Conservation (phyloP, 2,797 vertebrate species). For the Chrysocyon brachyurus region DNA sequence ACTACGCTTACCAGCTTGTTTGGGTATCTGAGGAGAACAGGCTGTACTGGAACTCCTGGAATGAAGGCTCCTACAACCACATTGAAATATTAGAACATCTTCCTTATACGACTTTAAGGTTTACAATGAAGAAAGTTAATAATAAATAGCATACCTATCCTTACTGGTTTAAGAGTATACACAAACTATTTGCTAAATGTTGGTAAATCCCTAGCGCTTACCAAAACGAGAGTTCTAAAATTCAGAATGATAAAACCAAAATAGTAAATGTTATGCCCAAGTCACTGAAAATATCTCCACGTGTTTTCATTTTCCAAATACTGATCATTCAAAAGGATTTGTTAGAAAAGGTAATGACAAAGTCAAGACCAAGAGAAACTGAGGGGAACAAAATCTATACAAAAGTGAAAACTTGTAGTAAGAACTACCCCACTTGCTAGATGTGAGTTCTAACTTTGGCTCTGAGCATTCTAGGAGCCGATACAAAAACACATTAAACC, state of each 20-base stretch:
- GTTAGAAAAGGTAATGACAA: neutral
- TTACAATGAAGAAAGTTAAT: neutral
- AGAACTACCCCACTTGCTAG: neutral
- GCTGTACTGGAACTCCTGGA: conserved; percentile 96
- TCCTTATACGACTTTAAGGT: neutral
- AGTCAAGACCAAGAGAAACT: neutral
- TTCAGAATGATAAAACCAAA: conserved; percentile 26
- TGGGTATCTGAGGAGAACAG: conserved; percentile 95
- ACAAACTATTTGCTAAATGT: neutral
- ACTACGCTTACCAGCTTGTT: conserved; percentile 93
- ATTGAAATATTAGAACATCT: neutral
- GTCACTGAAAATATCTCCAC: neutral
- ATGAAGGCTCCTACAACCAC: conserved; percentile 94
- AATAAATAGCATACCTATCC: neutral
- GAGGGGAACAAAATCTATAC: neutral
- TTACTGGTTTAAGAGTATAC: neutral
- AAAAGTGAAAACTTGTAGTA: neutral
- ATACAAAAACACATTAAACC: neutral
- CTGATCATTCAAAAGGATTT: neutral
- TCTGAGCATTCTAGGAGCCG: neutral
- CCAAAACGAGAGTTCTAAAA: conserved; percentile 4
- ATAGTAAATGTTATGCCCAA: neutral
- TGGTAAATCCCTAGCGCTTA: neutral
- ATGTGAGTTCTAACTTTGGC: neutral
- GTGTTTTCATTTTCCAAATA: conserved; percentile 34